Conservation (phyloP, 1,140 invertebrate genomes). For the Tetraneura akinire region DNA sequence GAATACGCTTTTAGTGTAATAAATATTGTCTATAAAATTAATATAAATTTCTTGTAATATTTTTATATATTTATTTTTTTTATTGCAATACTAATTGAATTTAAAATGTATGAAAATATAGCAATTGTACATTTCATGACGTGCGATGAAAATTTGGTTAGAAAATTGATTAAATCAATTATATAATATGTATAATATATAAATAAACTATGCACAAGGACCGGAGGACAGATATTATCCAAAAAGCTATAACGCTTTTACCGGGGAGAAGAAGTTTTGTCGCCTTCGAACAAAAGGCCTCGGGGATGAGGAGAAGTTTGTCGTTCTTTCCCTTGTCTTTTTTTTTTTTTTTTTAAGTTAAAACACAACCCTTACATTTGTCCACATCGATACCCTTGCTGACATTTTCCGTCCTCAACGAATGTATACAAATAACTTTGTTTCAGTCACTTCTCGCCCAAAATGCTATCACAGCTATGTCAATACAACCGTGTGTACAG, state of each 20-base stretch:
- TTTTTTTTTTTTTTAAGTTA: conserved; percentile 25
- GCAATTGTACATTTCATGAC: too few species aligned
- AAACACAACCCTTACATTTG: neutral
- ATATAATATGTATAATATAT: too few species aligned
- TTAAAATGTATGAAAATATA: too few species aligned
- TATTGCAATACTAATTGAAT: too few species aligned
- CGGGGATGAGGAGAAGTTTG: neutral
- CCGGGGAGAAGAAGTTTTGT: neutral
- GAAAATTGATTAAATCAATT: too few species aligned
- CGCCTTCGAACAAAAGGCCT: conserved; percentile 7
- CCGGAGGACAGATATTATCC: too few species aligned
- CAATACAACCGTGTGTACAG: neutral
- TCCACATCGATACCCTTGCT: neutral
- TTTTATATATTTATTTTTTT: too few species aligned
- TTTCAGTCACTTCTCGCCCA: neutral
- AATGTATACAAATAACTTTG: neutral
- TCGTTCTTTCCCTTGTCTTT: conserved; percentile 7
- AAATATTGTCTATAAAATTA: too few species aligned
- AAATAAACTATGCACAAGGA: too few species aligned
- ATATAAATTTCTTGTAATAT: too few species aligned
- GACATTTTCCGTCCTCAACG: neutral
- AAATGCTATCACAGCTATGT: neutral
- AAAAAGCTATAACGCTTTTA: neutral
- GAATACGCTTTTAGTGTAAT: too few species aligned
- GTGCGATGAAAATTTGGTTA: too few species aligned